Evolutionary conservation across 2,888 invertebrate species (phyloP).

Genomic region (Ceratothoa steindachneri): DNA sequence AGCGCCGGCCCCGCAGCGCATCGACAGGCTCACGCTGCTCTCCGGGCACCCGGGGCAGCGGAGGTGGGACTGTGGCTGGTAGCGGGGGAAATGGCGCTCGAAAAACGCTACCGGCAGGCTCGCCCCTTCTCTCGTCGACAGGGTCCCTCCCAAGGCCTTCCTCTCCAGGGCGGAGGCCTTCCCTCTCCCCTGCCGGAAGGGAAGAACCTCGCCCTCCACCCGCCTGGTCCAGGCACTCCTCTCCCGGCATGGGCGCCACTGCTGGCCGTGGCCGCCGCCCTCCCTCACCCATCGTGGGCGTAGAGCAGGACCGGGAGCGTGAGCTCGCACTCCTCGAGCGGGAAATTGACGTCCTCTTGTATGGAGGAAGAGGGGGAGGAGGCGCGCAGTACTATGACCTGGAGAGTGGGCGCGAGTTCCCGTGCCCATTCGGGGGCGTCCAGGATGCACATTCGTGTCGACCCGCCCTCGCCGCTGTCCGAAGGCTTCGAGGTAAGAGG

Average conservation of each 20-base stretch:
- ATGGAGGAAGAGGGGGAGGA: slow-evolving; percentile 9
- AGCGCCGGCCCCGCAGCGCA: slow-evolving; percentile 37
- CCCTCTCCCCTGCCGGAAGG: slow-evolving; percentile 24
- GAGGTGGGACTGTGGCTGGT: no score
- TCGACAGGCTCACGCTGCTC: slow-evolving; percentile 41
- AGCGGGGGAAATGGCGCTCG: no score
- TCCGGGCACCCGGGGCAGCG: slow-evolving; percentile 28
- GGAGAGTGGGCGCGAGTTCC: neutral
- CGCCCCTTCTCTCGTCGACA: slow-evolving; percentile 32
- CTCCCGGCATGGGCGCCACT: slow-evolving; percentile 28
- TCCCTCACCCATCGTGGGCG: slow-evolving; percentile 29
- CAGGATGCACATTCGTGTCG: neutral
- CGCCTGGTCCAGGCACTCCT: slow-evolving; percentile 36
- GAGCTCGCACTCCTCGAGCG: slow-evolving; percentile 33
- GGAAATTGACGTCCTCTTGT: slow-evolving; percentile 42
- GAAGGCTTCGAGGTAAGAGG: neutral
- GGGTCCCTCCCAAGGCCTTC: slow-evolving; percentile 38
- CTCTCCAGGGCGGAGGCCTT: slow-evolving; percentile 24
- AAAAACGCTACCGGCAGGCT: slow-evolving; percentile 31
- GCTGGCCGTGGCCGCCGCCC: slow-evolving; percentile 27
- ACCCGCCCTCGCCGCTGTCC: slow-evolving; percentile 1
- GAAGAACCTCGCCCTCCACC: slow-evolving; percentile 29
- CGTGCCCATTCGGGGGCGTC: neutral
- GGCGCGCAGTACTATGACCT: slow-evolving; percentile 2
- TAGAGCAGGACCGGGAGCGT: slow-evolving; percentile 14